Conservation (phyloP, 2,113 vertebrate genomes). For the Pseudorasbora parva region DNA sequence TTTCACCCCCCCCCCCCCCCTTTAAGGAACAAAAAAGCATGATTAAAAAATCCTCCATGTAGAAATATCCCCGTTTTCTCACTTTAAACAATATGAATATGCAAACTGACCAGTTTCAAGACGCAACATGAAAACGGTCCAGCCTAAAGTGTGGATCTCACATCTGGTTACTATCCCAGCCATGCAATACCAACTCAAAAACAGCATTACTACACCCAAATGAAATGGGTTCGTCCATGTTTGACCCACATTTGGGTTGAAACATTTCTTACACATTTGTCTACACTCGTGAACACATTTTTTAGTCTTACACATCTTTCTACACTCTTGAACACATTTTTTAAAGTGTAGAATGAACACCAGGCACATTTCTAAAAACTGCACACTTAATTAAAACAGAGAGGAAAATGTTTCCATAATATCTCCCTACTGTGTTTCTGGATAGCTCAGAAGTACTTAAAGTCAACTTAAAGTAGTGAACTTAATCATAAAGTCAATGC, state of each 20-base stretch:
- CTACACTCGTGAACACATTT: too few relatives aligned
- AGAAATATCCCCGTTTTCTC: background rate
- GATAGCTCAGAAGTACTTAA: background rate
- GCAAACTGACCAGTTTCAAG: background rate
- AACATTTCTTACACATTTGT: too few relatives aligned
- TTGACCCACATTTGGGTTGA: too few relatives aligned
- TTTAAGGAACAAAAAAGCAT: too few relatives aligned
- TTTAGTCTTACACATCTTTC: too few relatives aligned
- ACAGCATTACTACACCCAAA: too few relatives aligned
- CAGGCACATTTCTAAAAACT: background rate
- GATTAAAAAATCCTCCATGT: background rate
- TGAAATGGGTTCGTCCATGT: too few relatives aligned
- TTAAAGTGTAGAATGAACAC: background rate
- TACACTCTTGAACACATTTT: too few relatives aligned
- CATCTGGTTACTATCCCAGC: background rate
- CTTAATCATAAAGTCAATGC: too few relatives aligned
- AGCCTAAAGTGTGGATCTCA: background rate
- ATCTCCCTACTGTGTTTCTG: background rate
- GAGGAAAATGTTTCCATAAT: background rate
- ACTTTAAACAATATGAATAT: slow-evolving; percentile 8
- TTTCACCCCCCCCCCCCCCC: too few relatives aligned
- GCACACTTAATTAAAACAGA: background rate
- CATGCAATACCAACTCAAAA: background rate
- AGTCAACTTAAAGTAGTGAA: background rate
- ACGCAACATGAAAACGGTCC: background rate